Percentiles rank a stretch among this genome's conserved stretches.
Evolutionary conservation across 2,888 invertebrate species (phyloP).

Genomic region (Coronaproctus castanopsis): DNA sequence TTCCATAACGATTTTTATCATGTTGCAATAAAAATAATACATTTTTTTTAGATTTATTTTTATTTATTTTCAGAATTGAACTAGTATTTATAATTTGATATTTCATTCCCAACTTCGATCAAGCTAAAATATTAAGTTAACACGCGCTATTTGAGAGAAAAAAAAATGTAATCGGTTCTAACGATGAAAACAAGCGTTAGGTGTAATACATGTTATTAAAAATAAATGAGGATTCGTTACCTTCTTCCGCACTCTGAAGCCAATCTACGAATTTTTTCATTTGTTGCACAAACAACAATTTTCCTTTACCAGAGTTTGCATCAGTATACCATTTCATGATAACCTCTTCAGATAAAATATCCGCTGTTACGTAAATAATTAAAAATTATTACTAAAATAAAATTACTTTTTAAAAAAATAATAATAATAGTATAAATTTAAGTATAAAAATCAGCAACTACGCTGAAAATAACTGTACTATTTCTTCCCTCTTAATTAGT

Average conservation of each 20-base stretch:
- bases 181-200: no score
- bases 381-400: conserved; percentile 9
- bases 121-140: no score
- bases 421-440: neutral
- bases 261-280: conserved; percentile 96
- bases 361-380: conserved; percentile 36
- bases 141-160: no score
- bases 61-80: no score
- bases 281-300: conserved; percentile 93
- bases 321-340: conserved; percentile 94
- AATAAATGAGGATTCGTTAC: no score
- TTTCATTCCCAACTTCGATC: no score
- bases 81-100: no score
- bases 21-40: no score
- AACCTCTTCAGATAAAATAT: conserved; percentile 84
- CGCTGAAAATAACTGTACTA: neutral
- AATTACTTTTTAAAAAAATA: neutral
- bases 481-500: neutral
- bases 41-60: no score
- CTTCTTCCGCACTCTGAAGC: conserved; percentile 91
- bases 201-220: no score
- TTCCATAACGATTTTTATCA: no score
- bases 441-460: neutral
- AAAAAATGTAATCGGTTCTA: no score
- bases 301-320: conserved; percentile 79